Conservation (phyloP, 2,888 invertebrate genomes). For the Polydesmus complanatus region DNA sequence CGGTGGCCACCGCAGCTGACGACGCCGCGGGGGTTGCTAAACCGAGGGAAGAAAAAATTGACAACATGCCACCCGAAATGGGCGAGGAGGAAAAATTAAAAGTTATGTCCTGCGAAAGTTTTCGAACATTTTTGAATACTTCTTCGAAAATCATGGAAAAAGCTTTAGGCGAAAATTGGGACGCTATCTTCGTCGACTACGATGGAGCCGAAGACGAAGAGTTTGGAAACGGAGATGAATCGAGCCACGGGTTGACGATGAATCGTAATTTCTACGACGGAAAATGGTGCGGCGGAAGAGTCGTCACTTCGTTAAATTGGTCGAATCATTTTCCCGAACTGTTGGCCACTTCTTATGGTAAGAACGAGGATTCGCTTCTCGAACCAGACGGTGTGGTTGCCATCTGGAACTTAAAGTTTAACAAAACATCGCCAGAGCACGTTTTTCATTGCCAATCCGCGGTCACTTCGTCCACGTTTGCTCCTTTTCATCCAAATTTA, state of each 20-base stretch:
- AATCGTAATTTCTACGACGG: conserved; percentile 86
- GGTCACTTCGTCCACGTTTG: conserved; percentile 88
- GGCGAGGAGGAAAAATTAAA: conserved; percentile 94
- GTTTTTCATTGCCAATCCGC: conserved; percentile 93
- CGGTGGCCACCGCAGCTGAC: conserved; percentile 77
- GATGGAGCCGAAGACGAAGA: conserved; percentile 71
- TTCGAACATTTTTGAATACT: conserved; percentile 78
- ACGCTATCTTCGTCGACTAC: conserved; percentile 94
- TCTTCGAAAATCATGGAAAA: conserved; percentile 88
- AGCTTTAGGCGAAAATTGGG: conserved; percentile 60
- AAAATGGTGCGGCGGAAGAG: conserved; percentile 89
- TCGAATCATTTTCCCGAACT: conserved; percentile 91
- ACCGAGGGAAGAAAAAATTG: conserved; percentile 9
- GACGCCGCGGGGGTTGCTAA: conserved; percentile 9
- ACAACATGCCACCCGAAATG: conserved; percentile 44
- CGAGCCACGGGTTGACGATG: conserved; percentile 69
- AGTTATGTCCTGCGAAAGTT: conserved; percentile 82
- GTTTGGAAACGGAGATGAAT: conserved; percentile 70
- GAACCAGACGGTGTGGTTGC: conserved; percentile 96
- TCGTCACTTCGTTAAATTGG: conserved; percentile 93
- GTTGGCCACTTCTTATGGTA: conserved; percentile 83
- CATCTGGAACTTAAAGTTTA: conserved; percentile 97
- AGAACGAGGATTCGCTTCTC: conserved; percentile 88
- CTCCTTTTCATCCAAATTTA: conserved; percentile 92
- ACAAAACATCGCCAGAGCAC: conserved; percentile 89